These are phyloP conservation scores for Drosophila picticornis DNA, from an alignment of 2,888 invertebrate genomes.

Conservation along the genomic window DNA sequence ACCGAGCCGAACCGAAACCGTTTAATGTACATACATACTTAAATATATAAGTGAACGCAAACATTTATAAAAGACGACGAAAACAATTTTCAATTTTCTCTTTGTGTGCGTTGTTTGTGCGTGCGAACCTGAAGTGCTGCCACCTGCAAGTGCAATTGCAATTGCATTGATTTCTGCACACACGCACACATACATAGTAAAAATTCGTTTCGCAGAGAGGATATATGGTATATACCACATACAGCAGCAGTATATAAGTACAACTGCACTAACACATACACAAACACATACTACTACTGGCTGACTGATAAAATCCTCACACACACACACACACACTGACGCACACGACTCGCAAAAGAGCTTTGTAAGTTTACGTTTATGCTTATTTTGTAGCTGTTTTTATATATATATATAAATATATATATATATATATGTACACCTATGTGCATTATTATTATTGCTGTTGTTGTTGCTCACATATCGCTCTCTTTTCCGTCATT, in stretches of 20 bases:
- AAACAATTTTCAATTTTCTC: slow-evolving; percentile 71
- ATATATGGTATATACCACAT: slow-evolving; percentile 29
- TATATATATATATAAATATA: slow-evolving; percentile 27
- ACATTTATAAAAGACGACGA: slow-evolving; percentile 46
- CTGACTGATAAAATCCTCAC: slow-evolving; percentile 64
- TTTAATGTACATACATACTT: slow-evolving; percentile 40
- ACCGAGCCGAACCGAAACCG: slow-evolving; percentile 51
- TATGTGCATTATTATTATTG: slow-evolving; percentile 45
- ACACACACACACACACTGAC: slow-evolving; percentile 27
- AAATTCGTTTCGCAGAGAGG: slow-evolving; percentile 48
- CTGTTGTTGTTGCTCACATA: slow-evolving; percentile 54
- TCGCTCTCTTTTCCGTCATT: slow-evolving; percentile 65
- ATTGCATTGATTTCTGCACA: slow-evolving; percentile 68
- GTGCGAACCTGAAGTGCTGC: slow-evolving; percentile 59
- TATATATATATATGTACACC: neutral
- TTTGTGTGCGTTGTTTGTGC: slow-evolving; percentile 63
- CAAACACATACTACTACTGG: slow-evolving; percentile 21
- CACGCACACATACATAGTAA: slow-evolving; percentile 31
- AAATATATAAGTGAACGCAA: neutral
- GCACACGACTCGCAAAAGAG: slow-evolving; percentile 30
- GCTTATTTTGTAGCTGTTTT: slow-evolving; percentile 68
- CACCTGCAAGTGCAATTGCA: slow-evolving; percentile 46
- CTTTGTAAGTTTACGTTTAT: slow-evolving; percentile 72
- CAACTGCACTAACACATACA: slow-evolving; percentile 8
- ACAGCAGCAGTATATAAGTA: slow-evolving; percentile 34